These are phyloP conservation scores for Ataeniobius toweri DNA, from an alignment of 2,797 vertebrate genomes.

Conservation along the genomic window DNA sequence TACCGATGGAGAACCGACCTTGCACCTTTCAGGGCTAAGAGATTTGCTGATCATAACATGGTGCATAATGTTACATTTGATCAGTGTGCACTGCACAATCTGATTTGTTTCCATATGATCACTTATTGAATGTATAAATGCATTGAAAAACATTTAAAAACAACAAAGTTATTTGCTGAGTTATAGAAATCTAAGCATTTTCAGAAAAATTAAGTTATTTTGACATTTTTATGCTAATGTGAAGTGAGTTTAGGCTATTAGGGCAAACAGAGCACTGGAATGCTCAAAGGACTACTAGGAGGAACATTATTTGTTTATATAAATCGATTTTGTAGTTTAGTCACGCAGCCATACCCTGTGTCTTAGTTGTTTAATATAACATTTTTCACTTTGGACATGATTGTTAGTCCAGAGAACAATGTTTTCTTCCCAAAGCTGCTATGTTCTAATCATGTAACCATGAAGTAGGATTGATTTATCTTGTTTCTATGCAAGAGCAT, in stretches of 20 bases:
- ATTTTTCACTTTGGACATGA: neutral
- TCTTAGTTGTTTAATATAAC: neutral
- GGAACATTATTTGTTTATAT: no score
- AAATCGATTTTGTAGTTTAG: no score
- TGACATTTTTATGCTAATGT: no score
- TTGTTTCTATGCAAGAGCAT: constrained; percentile 14
- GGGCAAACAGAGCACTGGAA: no score
- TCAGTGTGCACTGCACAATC: neutral
- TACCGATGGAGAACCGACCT: neutral
- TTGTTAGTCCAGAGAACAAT: neutral
- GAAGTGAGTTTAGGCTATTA: no score
- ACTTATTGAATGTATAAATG: neutral
- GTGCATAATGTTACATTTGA: neutral
- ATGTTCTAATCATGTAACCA: neutral
- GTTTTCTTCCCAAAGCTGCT: neutral
- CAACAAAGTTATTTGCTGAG: no score
- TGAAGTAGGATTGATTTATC: constrained; percentile 3
- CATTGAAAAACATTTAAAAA: neutral
- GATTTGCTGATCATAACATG: neutral
- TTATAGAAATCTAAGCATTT: no score
- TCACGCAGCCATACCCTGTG: neutral
- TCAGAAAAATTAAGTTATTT: no score
- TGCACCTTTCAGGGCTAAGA: neutral
- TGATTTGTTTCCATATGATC: neutral
- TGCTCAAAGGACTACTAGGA: no score